Conservation (phyloP, 2,888 invertebrate genomes). For the Cheilosia scutellata region DNA sequence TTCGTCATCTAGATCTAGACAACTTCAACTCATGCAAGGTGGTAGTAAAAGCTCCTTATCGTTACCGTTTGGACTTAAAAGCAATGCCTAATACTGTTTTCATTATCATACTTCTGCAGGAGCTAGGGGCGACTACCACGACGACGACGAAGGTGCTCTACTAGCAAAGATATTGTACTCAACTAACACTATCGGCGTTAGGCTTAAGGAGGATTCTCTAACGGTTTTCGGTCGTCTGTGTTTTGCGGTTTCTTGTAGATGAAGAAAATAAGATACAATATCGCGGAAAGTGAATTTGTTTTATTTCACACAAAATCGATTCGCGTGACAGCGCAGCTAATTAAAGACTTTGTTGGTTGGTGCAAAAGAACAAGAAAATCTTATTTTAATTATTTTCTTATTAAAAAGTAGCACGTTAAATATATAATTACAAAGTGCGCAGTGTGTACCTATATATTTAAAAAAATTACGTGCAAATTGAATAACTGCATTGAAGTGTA, state of each 20-base stretch:
- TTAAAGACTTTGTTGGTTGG: constrained; percentile 32
- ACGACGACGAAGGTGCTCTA: neutral
- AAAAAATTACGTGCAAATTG: constrained; percentile 56
- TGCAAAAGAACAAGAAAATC: constrained; percentile 48
- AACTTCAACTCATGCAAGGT: constrained; percentile 33
- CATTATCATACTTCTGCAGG: constrained; percentile 47
- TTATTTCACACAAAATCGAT: neutral
- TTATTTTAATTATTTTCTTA: constrained; percentile 20
- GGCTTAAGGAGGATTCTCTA: constrained; percentile 47
- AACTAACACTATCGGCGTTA: constrained; percentile 10
- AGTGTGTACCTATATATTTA: constrained; percentile 38
- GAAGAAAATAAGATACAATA: neutral
- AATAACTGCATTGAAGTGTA: constrained; percentile 26
- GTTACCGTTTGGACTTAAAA: constrained; percentile 59
- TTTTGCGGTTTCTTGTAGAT: constrained; percentile 35
- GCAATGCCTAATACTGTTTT: constrained; percentile 54
- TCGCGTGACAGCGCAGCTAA: constrained; percentile 44
- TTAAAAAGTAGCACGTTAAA: neutral
- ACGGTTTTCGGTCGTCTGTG: constrained; percentile 76
- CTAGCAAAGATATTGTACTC: neutral
- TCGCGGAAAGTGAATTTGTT: constrained; percentile 60
- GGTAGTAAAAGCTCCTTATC: constrained; percentile 53
- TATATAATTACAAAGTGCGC: constrained; percentile 15
- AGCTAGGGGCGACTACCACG: constrained; percentile 49
- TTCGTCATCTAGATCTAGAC: neutral